phyloP scores from a whole-genome alignment of 2,888 invertebrate species.

The Calephelis perditalis region DNA sequence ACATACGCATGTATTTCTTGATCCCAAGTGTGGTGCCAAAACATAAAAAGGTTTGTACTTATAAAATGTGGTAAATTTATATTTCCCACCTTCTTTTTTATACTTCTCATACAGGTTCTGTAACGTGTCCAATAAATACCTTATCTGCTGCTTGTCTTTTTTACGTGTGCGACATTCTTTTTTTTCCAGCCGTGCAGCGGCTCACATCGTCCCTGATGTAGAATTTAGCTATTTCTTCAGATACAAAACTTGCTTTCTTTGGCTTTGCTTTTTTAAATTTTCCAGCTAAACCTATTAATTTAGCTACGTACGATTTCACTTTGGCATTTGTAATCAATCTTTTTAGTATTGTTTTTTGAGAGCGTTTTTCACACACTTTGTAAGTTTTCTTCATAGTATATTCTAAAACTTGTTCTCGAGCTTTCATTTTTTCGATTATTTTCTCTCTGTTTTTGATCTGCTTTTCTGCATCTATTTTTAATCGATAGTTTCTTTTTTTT shows the following conservation, averaged over 20 bases:
- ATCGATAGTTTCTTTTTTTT: no score
- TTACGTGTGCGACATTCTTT: slow-evolving; percentile 23
- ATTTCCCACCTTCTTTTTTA: slow-evolving; percentile 26
- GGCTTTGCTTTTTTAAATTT: slow-evolving; percentile 14
- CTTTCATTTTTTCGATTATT: no score
- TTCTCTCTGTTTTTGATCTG: no score
- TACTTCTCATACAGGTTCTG: slow-evolving; percentile 25
- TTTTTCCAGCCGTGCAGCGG: slow-evolving; percentile 26
- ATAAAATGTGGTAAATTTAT: slow-evolving; percentile 26
- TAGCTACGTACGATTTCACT: slow-evolving; percentile 11
- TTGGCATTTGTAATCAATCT: slow-evolving; percentile 11
- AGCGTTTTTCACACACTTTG: slow-evolving; percentile 10
- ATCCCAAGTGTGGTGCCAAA: slow-evolving; percentile 19
- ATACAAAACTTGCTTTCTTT: slow-evolving; percentile 14
- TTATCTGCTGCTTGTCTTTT: slow-evolving; percentile 27
- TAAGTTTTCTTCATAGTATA: no score
- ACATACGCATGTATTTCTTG: slow-evolving; percentile 3
- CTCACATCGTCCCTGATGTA: slow-evolving; percentile 27
- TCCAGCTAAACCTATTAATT: slow-evolving; percentile 14
- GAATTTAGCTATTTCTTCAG: slow-evolving; percentile 25
- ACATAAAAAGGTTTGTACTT: slow-evolving; percentile 28
- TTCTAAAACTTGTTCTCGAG: no score
- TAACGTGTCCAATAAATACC: slow-evolving; percentile 24
- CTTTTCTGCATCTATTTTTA: no score
- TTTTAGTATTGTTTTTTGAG: slow-evolving; percentile 15